Evolutionary conservation across 1,140 invertebrate genomes (phyloP).

Genomic region (Oreohelix idahoensis): DNA sequence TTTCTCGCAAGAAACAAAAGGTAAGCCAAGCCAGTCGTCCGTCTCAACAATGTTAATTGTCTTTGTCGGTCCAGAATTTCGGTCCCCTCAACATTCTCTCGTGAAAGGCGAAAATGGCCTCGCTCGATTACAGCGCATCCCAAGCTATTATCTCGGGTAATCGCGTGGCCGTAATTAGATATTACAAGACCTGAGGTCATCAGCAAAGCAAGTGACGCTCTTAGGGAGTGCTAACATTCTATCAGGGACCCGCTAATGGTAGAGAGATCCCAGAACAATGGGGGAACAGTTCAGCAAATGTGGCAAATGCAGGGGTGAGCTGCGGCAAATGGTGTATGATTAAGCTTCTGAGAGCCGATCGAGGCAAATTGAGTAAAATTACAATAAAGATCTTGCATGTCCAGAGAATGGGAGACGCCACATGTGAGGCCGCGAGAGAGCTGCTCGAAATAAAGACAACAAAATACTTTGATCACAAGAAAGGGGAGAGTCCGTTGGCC

Average conservation of each 20-base stretch:
- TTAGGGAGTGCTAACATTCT: not conserved
- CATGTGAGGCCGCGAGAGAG: not conserved
- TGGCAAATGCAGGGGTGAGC: not conserved
- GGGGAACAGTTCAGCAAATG: not conserved
- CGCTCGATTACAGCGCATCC: not conserved
- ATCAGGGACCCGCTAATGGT: not conserved
- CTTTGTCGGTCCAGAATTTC: not conserved
- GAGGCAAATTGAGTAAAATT: not conserved
- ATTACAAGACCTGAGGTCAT: not conserved
- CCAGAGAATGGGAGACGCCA: not conserved
- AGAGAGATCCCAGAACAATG: not conserved
- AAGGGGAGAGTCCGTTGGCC: not conserved
- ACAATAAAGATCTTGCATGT: not conserved
- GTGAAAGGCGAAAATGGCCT: not conserved
- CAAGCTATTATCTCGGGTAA: not conserved
- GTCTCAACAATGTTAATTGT: not conserved
- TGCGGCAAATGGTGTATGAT: not conserved
- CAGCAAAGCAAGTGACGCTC: not conserved
- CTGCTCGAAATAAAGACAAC: not conserved
- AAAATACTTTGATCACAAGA: not conserved
- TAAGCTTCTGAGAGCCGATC: conserved; percentile 5
- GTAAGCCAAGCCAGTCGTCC: not conserved
- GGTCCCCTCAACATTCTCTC: not conserved
- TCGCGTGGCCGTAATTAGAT: not conserved
- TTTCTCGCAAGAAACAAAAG: too few relatives aligned